Evolutionary conservation across 2,113 vertebrate species (phyloP).

Genomic region (Echinops telfairi): DNA sequence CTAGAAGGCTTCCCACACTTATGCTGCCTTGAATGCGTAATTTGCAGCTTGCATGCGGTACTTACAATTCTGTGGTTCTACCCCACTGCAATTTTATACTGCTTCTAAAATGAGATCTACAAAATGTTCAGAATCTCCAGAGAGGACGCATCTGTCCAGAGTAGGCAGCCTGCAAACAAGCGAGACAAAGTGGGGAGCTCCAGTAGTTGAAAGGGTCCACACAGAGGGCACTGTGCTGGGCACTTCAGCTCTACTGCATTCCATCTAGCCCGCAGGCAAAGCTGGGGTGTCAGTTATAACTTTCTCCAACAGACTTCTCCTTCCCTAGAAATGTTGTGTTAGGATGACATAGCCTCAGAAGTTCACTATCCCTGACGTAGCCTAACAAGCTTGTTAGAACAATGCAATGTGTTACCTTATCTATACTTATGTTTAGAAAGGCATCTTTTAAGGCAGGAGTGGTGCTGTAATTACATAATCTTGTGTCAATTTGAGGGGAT

Average conservation of each 20-base stretch:
- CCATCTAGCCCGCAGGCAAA: neutral
- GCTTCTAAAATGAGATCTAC: neutral
- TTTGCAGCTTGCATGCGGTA: neutral
- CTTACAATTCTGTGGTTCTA: neutral
- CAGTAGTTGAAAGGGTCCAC: neutral
- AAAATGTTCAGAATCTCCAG: neutral
- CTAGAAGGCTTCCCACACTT: neutral
- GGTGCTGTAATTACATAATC: too few species aligned
- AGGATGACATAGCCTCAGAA: neutral
- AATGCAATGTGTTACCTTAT: neutral
- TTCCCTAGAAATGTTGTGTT: neutral
- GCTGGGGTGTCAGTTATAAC: neutral
- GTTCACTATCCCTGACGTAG: neutral
- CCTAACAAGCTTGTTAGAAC: neutral
- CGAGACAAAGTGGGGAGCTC: neutral
- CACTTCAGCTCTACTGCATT: neutral
- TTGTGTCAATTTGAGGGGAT: too few species aligned
- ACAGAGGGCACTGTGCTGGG: neutral
- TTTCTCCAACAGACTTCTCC: neutral
- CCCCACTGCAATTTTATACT: neutral
- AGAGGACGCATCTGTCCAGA: neutral
- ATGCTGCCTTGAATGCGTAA: neutral
- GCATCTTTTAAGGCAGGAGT: neutral
- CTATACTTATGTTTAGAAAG: neutral
- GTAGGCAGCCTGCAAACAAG: neutral